Conservation (phyloP, 2,113 vertebrate species). For the Crotalus helleri region DNA sequence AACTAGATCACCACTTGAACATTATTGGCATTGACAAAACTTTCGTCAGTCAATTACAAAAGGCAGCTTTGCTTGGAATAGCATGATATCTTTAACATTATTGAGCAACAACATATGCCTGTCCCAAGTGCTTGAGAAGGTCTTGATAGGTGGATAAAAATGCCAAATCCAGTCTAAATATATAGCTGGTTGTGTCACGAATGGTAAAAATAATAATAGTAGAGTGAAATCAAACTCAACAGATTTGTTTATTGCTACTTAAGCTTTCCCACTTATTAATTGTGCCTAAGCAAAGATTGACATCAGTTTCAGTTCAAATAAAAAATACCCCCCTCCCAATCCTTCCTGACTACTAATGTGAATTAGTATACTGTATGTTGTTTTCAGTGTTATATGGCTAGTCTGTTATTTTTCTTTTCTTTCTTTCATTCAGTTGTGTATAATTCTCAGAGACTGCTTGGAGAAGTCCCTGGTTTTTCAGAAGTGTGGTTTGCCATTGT, state of each 20-base stretch:
- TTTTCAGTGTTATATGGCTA: not conserved
- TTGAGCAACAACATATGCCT: not conserved
- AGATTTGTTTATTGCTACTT: not conserved
- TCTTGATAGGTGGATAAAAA: not conserved
- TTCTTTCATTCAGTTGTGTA: not conserved
- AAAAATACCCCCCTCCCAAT: not conserved
- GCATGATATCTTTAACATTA: not conserved
- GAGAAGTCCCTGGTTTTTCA: not conserved
- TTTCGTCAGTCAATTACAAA: not conserved
- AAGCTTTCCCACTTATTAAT: not conserved
- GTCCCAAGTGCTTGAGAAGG: not conserved
- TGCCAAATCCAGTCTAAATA: not conserved
- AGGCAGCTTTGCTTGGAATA: not conserved
- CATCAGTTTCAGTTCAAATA: not conserved
- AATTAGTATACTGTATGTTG: not conserved
- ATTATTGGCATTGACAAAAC: not conserved
- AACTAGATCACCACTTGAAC: not conserved
- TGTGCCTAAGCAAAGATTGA: not conserved
- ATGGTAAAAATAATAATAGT: not conserved
- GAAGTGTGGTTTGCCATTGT: not conserved
- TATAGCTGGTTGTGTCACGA: not conserved
- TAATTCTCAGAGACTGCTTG: not conserved
- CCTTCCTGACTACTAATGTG: not conserved
- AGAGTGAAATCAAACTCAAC: not conserved
- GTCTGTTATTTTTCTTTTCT: not conserved